phyloP scores from a whole-genome alignment of 2,888 invertebrate species.

The Digitonthophagus gazella region DNA sequence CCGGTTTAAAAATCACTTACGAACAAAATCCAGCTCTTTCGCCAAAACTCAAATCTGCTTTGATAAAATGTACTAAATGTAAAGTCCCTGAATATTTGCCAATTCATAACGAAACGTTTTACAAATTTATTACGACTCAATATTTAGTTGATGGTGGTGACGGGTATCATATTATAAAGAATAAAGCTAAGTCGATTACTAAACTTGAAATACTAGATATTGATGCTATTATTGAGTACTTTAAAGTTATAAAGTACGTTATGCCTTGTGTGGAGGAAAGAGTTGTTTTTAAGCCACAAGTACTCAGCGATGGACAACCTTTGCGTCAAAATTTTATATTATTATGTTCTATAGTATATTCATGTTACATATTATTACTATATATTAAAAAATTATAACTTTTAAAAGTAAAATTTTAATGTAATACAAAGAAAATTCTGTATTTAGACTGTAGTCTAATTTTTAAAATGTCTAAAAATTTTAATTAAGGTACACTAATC shows the following conservation, averaged over 20 bases:
- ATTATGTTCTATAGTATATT: too few relatives aligned
- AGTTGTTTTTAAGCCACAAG: background rate
- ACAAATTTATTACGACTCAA: background rate
- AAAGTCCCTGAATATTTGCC: background rate
- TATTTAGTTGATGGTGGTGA: background rate
- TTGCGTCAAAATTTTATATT: too few relatives aligned
- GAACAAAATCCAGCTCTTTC: background rate
- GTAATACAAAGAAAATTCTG: too few relatives aligned
- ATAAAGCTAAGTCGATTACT: background rate
- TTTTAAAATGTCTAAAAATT: too few relatives aligned
- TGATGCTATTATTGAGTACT: background rate
- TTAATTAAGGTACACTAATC: too few relatives aligned
- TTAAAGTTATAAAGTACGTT: background rate
- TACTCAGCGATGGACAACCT: too few relatives aligned
- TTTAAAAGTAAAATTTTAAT: too few relatives aligned
- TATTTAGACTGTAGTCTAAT: too few relatives aligned
- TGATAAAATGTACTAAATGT: background rate
- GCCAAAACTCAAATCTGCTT: background rate
- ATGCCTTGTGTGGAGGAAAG: background rate
- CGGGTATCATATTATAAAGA: background rate
- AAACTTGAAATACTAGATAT: background rate
- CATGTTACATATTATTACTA: background rate
- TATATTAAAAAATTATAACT: too few relatives aligned
- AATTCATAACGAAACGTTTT: background rate
- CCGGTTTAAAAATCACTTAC: background rate